phyloP scores from a whole-genome alignment of 2,113 vertebrate species.

The Malurus cyaneus region DNA sequence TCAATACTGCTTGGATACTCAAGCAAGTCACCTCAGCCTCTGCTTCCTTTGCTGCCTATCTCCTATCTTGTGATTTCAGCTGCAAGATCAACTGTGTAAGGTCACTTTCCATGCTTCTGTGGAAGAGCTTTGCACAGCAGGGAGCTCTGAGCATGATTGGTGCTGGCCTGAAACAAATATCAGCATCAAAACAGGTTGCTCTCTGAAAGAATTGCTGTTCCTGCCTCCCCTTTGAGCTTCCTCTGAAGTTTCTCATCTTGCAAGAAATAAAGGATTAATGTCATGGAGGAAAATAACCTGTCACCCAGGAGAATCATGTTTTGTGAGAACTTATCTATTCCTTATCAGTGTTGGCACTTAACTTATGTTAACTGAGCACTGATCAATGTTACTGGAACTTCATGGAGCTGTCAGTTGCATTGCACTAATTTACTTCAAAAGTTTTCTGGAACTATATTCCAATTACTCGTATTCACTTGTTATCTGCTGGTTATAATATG shows the following conservation, averaged over 20 bases:
- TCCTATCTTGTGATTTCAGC: neutral
- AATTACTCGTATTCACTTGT: slow-evolving; percentile 68
- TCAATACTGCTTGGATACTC: neutral
- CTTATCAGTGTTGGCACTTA: neutral
- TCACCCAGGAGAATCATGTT: neutral
- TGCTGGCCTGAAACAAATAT: neutral
- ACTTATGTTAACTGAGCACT: neutral
- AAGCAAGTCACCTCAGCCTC: neutral
- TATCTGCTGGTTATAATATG: slow-evolving; percentile 64
- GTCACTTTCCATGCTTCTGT: neutral
- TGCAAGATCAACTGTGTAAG: neutral
- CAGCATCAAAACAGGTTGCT: neutral
- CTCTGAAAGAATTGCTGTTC: neutral
- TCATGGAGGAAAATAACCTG: slow-evolving; percentile 17
- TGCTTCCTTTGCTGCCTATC: neutral
- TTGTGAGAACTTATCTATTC: neutral
- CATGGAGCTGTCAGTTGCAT: neutral
- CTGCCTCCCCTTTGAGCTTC: neutral
- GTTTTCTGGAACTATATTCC: slow-evolving; percentile 43
- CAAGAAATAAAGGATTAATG: slow-evolving; percentile 8
- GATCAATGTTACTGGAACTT: neutral
- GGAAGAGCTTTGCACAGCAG: neutral
- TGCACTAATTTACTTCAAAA: neutral
- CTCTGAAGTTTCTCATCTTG: neutral
- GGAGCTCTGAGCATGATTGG: neutral